Conservation (phyloP, 2,888 invertebrate genomes). For the Torymus auratus region DNA sequence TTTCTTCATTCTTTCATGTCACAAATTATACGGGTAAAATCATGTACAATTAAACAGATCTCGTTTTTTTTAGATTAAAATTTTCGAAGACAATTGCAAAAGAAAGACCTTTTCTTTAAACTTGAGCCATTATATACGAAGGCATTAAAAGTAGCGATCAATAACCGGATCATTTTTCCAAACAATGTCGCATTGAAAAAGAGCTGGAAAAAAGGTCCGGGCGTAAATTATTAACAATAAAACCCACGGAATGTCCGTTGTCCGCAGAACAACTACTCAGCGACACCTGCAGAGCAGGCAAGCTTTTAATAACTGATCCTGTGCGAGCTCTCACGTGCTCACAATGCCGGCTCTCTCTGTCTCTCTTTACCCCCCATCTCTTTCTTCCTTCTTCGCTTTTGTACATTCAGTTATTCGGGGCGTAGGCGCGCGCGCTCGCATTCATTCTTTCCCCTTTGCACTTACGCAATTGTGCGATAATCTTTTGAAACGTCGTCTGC, state of each 20-base stretch:
- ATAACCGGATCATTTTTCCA: neutral
- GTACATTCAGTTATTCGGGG: slow-evolving; percentile 51
- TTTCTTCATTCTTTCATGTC: too few species aligned
- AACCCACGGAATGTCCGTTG: neutral
- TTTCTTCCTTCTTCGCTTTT: slow-evolving; percentile 30
- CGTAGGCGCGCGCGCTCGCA: neutral
- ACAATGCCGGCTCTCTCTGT: slow-evolving; percentile 20
- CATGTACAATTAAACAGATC: too few species aligned
- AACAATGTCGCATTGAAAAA: neutral
- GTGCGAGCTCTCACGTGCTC: neutral
- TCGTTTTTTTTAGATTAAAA: too few species aligned
- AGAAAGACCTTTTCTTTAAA: too few species aligned
- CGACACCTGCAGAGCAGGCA: slow-evolving; percentile 30
- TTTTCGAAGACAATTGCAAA: too few species aligned
- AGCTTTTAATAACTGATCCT: slow-evolving; percentile 52
- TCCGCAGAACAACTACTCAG: slow-evolving; percentile 33
- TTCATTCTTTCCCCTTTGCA: slow-evolving; percentile 9
- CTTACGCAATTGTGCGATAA: slow-evolving; percentile 40
- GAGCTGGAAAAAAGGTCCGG: neutral
- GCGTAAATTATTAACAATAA: slow-evolving; percentile 42
- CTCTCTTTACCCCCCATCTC: slow-evolving; percentile 38
- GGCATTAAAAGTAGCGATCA: neutral
- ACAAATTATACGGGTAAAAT: too few species aligned
- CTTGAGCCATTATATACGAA: too few species aligned
- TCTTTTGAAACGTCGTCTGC: slow-evolving; percentile 44